phyloP scores from a whole-genome alignment of 2,888 invertebrate species.

The Trissonchulus latispiculum region DNA sequence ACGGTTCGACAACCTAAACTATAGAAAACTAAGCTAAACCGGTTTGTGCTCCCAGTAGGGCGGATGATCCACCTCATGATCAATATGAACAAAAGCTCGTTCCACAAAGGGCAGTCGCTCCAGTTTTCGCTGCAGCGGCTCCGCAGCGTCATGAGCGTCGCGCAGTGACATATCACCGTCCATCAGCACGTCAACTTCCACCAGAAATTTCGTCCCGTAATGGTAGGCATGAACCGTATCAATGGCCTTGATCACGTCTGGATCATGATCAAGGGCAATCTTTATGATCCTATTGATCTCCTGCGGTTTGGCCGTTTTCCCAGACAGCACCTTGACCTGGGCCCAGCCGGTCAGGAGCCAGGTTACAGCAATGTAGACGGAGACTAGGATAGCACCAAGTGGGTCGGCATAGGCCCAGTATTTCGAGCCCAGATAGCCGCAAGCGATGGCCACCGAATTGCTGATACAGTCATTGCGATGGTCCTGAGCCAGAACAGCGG shows the following conservation, averaged over 20 bases:
- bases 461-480: slow-evolving; percentile 50
- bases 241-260: slow-evolving; percentile 33
- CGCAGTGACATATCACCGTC: slow-evolving; percentile 43
- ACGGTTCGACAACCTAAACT: too few species aligned
- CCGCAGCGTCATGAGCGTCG: slow-evolving; percentile 44
- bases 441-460: slow-evolving; percentile 47
- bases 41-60: slow-evolving; percentile 48
- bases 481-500: slow-evolving; percentile 47
- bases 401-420: slow-evolving; percentile 48
- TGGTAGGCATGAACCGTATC: slow-evolving; percentile 51
- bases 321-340: slow-evolving; percentile 37
- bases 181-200: slow-evolving; percentile 46
- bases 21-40: slow-evolving; percentile 39
- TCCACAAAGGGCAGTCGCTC: slow-evolving; percentile 49
- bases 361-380: slow-evolving; percentile 47
- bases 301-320: slow-evolving; percentile 36
- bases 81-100: slow-evolving; percentile 50
- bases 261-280: slow-evolving; percentile 33
- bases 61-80: slow-evolving; percentile 47
- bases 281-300: slow-evolving; percentile 43
- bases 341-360: slow-evolving; percentile 48
- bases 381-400: slow-evolving; percentile 49
- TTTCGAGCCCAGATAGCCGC: slow-evolving; percentile 44
- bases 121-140: slow-evolving; percentile 45
- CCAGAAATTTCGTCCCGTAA: slow-evolving; percentile 48